Base-by-base conservation (phyloP, 2,797 vertebrate genomes). In the Enteromius paludinosus region DNA sequence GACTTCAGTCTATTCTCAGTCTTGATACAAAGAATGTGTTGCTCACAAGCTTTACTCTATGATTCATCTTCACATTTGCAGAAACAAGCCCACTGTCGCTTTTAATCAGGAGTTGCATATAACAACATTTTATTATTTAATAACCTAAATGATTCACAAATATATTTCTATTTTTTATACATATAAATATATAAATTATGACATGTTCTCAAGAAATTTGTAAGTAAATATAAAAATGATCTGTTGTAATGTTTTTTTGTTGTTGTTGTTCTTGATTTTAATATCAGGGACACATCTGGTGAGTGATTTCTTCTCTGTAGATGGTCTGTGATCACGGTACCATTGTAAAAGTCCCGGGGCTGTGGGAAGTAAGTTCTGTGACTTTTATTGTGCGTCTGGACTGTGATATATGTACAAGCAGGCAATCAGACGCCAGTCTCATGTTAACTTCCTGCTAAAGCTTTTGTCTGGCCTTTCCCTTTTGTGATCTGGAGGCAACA, bases 321-420 rank as follows among this genome's bases (percentile, higher is more conserved):
- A 10, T 25, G 23, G 8, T 47, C n/a, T 23, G 54, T 0, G 11
- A 25, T 12, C 2, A 5, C 3, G 7, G 41, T 17, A 5, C 14
- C 1, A 4, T 15, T 2, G 9, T 6, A 61, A 0, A 2, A 71
- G 45, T 71, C 25, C 17, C 0, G 7, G 33, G 71, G 71, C 15
- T 38, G 49, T 74, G 71, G 71, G 49, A 56, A 74, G 6, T 14
- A 47, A 52, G 28, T 30, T 11, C 71, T 38, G 20, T 56, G 71
- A 20, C 71, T 38, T 56, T 73, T 49, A 73, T n/a, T 73, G 18
- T 35, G 71, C 54, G 47, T 54, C 71, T 74, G 49, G 71, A 74
- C 71, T 23, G 49, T 56, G 30, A 56, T 74, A 15, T 74, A 74
- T 74, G 49, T 45, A 4, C 43, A 33, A 43, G 66, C 20, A 14